Evolutionary conservation across 2,797 vertebrate species (phyloP), one percentile per base, ranked within the genome.

Genomic region (Enteromius viviparus): DNA sequence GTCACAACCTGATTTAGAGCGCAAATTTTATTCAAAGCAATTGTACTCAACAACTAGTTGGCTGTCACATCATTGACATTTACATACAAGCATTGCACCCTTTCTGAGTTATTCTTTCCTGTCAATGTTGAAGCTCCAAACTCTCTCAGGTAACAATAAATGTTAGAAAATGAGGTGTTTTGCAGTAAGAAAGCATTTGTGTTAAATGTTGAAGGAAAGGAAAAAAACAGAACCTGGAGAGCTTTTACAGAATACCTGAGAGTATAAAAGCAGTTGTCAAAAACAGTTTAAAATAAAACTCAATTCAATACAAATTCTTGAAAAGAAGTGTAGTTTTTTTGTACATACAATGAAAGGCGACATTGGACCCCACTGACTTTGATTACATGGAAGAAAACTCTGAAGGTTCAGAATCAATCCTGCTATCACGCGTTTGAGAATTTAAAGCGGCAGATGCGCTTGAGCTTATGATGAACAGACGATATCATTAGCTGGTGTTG

Each of bases 61-160:
- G 53, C 71, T 55, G 29, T 58, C 34, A 76, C 53, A 60, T 76
- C n/a, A 42, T 26, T 60, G 34, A 26, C 34, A 76, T 17, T 76
- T 51, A 58, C 32, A 60, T 23, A 26, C 58, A 60, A 40, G n/a
- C 14, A 34, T n/a, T n/a, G 14, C 14, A 17, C 7, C 4, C 34
- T 58, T 55, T 55, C 12, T 76, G n/a, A 4, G 12, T 76, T 58
- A 60, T 76, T 42, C 34, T 60, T 40, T 75, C 6, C 53, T 60
- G 74, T 76, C 74, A 76, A 1, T 60, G 32, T 55, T 75, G 32
- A 32, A 55, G 72, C 72, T 40, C 32, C 72, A 40, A 9, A 60
- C 34, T 76, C 74, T 60, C 53, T 26, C 53, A 26, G 53, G 21
- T 60, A n/a, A 40, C n/a, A 23, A 23, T 37, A 76, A 58, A 58